Conservation (phyloP, 2,888 invertebrate genomes). For the Choreutis nemorana region DNA sequence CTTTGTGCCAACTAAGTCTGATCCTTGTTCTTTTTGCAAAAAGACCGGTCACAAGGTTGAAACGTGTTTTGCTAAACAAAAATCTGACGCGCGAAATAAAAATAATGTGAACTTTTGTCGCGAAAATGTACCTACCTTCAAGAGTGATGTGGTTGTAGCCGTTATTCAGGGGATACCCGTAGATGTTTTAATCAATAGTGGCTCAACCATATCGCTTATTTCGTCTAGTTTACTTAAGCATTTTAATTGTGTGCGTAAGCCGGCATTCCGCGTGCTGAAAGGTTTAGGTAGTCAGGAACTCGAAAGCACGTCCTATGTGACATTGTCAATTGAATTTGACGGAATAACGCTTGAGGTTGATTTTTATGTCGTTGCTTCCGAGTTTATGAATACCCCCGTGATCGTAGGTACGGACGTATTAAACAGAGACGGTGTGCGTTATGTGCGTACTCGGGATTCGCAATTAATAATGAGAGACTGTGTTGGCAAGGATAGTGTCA, state of each 20-base stretch:
- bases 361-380: neutral
- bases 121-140: neutral
- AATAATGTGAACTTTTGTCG: conserved; percentile 9
- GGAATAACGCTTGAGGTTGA: conserved; percentile 1
- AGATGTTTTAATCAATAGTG: conserved; percentile 10
- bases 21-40: conserved; percentile 5
- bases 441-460: conserved; percentile 1
- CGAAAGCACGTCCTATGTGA: neutral
- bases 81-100: conserved; percentile 7
- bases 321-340: conserved; percentile 3
- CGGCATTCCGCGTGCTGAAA: neutral
- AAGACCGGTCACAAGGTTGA: conserved; percentile 11
- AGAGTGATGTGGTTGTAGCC: conserved; percentile 5
- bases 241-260: neutral
- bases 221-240: conserved; percentile 2
- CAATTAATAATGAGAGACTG: too few relatives aligned
- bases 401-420: conserved; percentile 4
- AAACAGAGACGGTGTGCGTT: conserved; percentile 1
- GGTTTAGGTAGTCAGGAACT: conserved; percentile 1
- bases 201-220: conserved; percentile 5
- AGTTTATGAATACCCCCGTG: neutral
- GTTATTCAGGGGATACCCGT: conserved; percentile 9
- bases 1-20: neutral
- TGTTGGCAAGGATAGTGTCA: neutral
- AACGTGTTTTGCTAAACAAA: conserved; percentile 11